These are phyloP conservation scores for Chaetophractus vellerosus DNA, from an alignment of 2,797 vertebrate species.

Conservation along the genomic window DNA sequence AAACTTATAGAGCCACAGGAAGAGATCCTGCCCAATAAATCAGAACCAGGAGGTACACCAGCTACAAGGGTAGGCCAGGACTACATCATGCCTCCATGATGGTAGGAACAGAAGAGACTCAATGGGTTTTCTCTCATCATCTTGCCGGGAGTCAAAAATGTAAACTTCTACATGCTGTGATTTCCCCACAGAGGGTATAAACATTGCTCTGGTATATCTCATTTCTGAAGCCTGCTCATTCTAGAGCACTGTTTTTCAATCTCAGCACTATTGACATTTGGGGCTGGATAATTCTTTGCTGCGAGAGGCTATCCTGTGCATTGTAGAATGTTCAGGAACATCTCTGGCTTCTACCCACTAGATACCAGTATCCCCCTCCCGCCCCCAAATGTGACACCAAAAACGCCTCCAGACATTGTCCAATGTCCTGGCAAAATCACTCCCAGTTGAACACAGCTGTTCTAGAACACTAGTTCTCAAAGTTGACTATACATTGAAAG, in stretches of 20 bases:
- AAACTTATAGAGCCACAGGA: neutral
- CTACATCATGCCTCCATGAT: neutral
- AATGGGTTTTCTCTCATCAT: neutral
- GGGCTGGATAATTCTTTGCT: neutral
- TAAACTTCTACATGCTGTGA: neutral
- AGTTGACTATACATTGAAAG: neutral
- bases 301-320: neutral
- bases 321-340: neutral
- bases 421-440: neutral
- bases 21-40: neutral
- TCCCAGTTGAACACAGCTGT: neutral
- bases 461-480: neutral
- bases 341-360: neutral
- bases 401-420: conserved; percentile 44
- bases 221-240: conserved; percentile 27
- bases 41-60: neutral
- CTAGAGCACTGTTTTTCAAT: neutral
- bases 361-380: neutral
- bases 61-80: neutral
- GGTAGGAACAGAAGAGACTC: neutral
- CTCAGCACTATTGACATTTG: neutral
- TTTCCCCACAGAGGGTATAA: neutral
- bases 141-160: neutral
- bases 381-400: neutral
- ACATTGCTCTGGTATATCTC: neutral